A percentile compares a stretch with the other conserved stretches of the same genome.
Evolutionary conservation across 1,140 invertebrate genomes (phyloP).

Genomic region (Zaprionus tsacasi): DNA sequence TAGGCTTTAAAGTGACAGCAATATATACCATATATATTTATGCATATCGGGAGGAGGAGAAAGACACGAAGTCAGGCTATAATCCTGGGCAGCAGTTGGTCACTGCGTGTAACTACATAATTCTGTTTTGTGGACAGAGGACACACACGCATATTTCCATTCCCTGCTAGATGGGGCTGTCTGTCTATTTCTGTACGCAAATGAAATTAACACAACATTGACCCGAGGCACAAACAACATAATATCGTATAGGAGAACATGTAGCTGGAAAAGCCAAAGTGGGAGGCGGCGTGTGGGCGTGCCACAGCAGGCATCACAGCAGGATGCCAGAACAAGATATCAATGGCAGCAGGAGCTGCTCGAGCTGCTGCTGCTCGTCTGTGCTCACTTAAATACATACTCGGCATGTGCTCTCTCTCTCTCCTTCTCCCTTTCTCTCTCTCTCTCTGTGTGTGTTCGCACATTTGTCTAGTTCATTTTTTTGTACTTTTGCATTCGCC

Average conservation of each 20-base stretch:
- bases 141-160: slow-evolving; percentile 31
- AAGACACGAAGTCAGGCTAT: not conserved
- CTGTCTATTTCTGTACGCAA: slow-evolving; percentile 70
- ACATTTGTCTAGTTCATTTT: slow-evolving; percentile 22
- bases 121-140: slow-evolving; percentile 43
- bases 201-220: slow-evolving; percentile 78
- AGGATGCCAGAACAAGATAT: slow-evolving; percentile 16
- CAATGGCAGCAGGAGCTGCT: slow-evolving; percentile 26
- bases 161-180: slow-evolving; percentile 37
- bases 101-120: slow-evolving; percentile 40
- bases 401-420: not conserved
- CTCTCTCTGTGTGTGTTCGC: not conserved
- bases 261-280: slow-evolving; percentile 21
- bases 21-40: slow-evolving; percentile 6
- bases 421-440: not conserved
- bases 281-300: not conserved
- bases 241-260: not conserved
- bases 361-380: slow-evolving; percentile 17
- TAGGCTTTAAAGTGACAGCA: slow-evolving; percentile 27
- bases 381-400: slow-evolving; percentile 9
- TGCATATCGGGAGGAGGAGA: not conserved
- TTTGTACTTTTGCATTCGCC: slow-evolving; percentile 26
- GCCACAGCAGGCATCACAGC: slow-evolving; percentile 5
- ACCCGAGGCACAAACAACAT: slow-evolving; percentile 25
- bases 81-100: not conserved